Evolutionary conservation across 2,888 invertebrate species (phyloP), one percentile per base, ranked within the genome.

Genomic region (Cremastobaeus sp.): DNA sequence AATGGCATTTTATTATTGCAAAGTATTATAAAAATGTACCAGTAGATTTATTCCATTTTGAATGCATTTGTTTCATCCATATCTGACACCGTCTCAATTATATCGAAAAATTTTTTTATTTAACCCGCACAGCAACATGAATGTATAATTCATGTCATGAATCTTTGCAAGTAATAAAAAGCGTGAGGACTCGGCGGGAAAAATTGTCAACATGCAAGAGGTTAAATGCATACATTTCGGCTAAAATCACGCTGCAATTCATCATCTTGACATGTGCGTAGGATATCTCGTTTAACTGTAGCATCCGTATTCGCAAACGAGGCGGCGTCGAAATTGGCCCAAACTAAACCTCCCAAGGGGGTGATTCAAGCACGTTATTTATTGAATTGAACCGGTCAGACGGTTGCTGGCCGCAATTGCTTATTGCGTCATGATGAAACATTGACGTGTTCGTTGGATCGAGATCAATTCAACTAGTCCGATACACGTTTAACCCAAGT

Each of bases 361-460:
- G 55, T 47, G 70, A 74, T 71, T 76, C 76, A 39, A 25, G 65
- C 39, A 65, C 60, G 76, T 78, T 78, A 79, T 79, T 79, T 79
- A 79, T 79, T 77, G 78, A 78, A 79, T 78, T 76, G 76, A 70
- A 77, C 70, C 57, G 68, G 76, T 74, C 78, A 74, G 65, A 64
- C 71, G 74, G 76, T 76, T 76, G 54, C 73, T 20, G 48, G 48
- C 68, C 74, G 74, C 77, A 77, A 79, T 79, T 77, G 73, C 57
- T 55, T 76, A 70, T 76, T 76, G 76, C 77, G 76, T 78, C 79
- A 76, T 66, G 77, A 77, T 78, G 79, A 79, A 78, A 79, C 79
- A 80, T 77, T 77, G 78, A 76, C 77, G 73, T 55, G 47, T 43
- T 62, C 39, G 65, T 30, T 55, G 25, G 64, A 69, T 28, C 39